Percentiles rank a stretch among this genome's conserved stretches.
phyloP scores from a whole-genome alignment of 2,113 vertebrate genomes.

The Pterocles orientalis region DNA sequence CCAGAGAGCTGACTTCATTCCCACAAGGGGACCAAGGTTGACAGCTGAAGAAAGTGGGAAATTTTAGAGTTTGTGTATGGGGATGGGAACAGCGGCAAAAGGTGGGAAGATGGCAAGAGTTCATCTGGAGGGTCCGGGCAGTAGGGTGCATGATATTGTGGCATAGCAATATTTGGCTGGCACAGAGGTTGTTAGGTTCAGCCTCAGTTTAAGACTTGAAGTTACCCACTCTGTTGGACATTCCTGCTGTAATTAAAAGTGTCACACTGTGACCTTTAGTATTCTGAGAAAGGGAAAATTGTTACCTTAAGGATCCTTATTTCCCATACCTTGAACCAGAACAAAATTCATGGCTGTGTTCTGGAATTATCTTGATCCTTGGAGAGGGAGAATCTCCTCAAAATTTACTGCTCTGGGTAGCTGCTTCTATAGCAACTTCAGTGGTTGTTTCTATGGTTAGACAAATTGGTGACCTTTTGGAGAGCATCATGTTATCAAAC shows the following conservation, averaged over 20 bases:
- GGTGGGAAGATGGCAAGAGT: background rate
- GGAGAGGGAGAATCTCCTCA: conserved; percentile 27
- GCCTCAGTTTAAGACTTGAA: background rate
- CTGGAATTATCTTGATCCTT: conserved; percentile 45
- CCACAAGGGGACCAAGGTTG: background rate
- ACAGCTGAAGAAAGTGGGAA: background rate
- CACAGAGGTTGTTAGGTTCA: background rate
- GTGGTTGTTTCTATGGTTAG: conserved; percentile 27
- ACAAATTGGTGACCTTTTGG: conserved; percentile 60
- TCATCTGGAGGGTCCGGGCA: background rate
- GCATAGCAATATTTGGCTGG: background rate
- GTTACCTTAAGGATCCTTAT: conserved; percentile 54
- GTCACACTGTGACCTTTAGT: conserved; percentile 47
- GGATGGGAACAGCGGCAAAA: background rate
- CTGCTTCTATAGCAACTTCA: conserved; percentile 19
- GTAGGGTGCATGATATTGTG: background rate
- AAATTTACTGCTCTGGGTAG: conserved; percentile 53
- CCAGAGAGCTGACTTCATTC: conserved; percentile 5
- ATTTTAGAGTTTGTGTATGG: background rate
- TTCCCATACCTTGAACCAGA: conserved; percentile 48
- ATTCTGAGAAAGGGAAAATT: conserved; percentile 42
- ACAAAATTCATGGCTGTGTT: conserved; percentile 19
- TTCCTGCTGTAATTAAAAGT: conserved; percentile 1
- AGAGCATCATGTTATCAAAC: conserved; percentile 50
- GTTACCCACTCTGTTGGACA: background rate